Evolutionary conservation across 2,888 invertebrate species (phyloP), one percentile per base, ranked within the genome.

Genomic region (Lochmaea capreae): DNA sequence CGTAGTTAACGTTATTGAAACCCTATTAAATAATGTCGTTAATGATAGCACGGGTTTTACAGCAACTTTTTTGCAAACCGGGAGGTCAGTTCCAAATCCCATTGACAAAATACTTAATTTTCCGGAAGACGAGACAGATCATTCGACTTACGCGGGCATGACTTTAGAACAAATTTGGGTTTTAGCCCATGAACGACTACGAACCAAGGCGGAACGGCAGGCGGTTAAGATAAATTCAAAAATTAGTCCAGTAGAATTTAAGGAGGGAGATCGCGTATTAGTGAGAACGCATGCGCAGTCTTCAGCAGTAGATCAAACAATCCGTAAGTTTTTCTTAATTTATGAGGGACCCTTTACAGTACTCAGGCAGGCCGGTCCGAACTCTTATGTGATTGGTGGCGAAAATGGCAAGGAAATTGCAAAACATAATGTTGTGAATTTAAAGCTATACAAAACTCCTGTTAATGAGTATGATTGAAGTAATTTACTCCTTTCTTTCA

Each of bases 271-370:
- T 52, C 49, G 26, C 14, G 66, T 66, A 3, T 49, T 66, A 10
- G 66, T 54, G 9, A 49, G 66, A 6, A 33, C n/a, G n/a, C n/a
- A n/a, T n/a, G n/a, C n/a, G n/a, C n/a, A n/a, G n/a, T n/a, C n/a
- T n/a, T n/a, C n/a, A 11, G 66, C 66, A 26, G 66, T 33, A n/a
- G 54, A 52, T 33, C 14, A 26, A 16, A 18, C 54, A 3, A 66
- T 66, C 11, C 49, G 54, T 46, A 66, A 66, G n/a, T 66, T 66
- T 2, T 46, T 66, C 12, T 26, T 18, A 33, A 26, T 66, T 8
- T 66, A 52, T 66, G 66, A 66, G 9, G 66, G 66, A 8, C 66
- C 66, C 11, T 66, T 22, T 66, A 22, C n/a, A 18, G 54, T 66
- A 12, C n/a, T 22, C n/a, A 46, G 66, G 8, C 52, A 52, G 52